Evolutionary conservation across 2,888 invertebrate genomes (phyloP).

Genomic region (Actias luna): DNA sequence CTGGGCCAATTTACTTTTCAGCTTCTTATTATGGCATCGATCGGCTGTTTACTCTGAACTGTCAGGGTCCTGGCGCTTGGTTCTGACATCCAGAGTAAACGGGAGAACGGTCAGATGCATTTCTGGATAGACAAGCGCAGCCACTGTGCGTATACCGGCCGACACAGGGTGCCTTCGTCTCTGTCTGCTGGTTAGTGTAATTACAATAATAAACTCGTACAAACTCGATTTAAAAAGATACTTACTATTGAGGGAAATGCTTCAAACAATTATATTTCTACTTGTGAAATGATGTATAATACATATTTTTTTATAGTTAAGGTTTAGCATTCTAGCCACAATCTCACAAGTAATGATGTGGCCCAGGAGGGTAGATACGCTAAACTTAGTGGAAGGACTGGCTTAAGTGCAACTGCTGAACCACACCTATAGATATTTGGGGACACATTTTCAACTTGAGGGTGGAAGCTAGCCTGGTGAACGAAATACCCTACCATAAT

Average conservation of each 20-base stretch:
- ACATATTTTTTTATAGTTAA: too few relatives aligned
- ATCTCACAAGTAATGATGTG: too few relatives aligned
- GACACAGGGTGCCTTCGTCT: slow-evolving; percentile 86
- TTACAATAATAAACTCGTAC: not conserved
- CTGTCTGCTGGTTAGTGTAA: slow-evolving; percentile 78
- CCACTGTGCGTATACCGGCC: slow-evolving; percentile 88
- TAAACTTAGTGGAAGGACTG: too few relatives aligned
- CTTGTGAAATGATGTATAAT: not conserved
- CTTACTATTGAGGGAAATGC: not conserved
- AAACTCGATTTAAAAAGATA: not conserved
- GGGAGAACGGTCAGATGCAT: slow-evolving; percentile 83
- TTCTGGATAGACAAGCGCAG: slow-evolving; percentile 94
- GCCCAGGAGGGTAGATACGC: too few relatives aligned
- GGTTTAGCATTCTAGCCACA: too few relatives aligned
- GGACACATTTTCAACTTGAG: too few relatives aligned
- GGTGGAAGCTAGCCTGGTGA: too few relatives aligned
- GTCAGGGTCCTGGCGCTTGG: not conserved
- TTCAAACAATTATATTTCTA: not conserved
- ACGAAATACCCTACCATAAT: too few relatives aligned
- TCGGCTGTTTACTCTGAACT: not conserved
- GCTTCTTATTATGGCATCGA: not conserved
- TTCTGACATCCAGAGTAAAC: slow-evolving; percentile 5
- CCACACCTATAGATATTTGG: too few relatives aligned
- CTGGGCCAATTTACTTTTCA: not conserved
- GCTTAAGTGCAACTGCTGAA: too few relatives aligned